Conservation (phyloP, 2,797 vertebrate species). For the Pyrocephalus nanus region DNA sequence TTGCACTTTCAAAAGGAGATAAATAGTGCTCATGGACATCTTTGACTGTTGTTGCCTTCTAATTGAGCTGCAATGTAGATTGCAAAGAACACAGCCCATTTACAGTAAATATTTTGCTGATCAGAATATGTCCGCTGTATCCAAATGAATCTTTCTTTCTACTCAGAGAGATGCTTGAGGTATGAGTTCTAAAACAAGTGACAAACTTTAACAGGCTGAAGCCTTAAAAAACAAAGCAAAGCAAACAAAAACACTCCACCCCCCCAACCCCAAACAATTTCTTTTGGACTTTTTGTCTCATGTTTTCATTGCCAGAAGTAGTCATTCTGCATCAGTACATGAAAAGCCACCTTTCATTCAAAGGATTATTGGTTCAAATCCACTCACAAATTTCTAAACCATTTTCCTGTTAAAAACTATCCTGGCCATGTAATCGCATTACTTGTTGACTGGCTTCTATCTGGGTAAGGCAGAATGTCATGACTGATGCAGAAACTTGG, state of each 20-base stretch:
- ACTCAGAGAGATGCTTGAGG: background rate
- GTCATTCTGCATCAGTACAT: background rate
- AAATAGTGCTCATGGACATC: background rate
- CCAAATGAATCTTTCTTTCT: background rate
- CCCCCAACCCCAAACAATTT: background rate
- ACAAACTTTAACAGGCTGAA: background rate
- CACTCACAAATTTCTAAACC: slow-evolving; percentile 53
- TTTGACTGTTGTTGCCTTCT: background rate
- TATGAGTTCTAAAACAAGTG: background rate
- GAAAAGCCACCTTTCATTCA: slow-evolving; percentile 44
- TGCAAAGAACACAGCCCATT: background rate
- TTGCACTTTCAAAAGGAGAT: background rate
- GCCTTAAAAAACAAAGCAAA: background rate
- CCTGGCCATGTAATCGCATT: slow-evolving; percentile 47
- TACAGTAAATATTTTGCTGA: background rate
- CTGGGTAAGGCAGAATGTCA: slow-evolving; percentile 35
- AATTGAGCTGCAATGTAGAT: background rate
- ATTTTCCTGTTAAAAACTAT: slow-evolving; percentile 61
- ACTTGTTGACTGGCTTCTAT: slow-evolving; percentile 34
- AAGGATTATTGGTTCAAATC: slow-evolving; percentile 52
- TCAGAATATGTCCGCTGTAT: background rate
- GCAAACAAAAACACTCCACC: background rate
- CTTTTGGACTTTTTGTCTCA: background rate
- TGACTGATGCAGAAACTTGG: slow-evolving; percentile 38
- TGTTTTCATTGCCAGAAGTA: background rate